These are phyloP conservation scores for Alviniconcha strummeri DNA, from an alignment of 2,888 invertebrate species.

Conservation along the genomic window DNA sequence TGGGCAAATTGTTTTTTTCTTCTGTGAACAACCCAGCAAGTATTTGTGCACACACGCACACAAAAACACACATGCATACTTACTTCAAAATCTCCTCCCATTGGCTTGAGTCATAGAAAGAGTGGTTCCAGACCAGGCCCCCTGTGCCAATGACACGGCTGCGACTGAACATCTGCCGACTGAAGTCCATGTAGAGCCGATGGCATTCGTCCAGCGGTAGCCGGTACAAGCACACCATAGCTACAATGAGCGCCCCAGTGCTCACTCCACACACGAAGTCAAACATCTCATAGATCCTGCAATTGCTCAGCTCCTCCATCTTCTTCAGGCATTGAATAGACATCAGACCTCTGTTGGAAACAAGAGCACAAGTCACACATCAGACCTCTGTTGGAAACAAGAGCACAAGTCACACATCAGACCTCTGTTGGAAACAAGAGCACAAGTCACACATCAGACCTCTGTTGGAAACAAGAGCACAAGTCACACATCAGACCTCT, in stretches of 20 bases:
- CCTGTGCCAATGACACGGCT: slow-evolving; percentile 81
- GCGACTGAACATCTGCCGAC: slow-evolving; percentile 80
- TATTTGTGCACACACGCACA: no score
- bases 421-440: no score
- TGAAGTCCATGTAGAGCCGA: slow-evolving; percentile 73
- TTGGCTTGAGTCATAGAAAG: slow-evolving; percentile 89
- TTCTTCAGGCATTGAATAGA: slow-evolving; percentile 88
- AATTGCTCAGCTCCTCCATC: slow-evolving; percentile 80
- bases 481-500: no score
- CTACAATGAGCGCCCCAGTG: slow-evolving; percentile 75
- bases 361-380: not conserved
- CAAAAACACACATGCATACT: slow-evolving; percentile 25
- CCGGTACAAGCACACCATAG: slow-evolving; percentile 60
- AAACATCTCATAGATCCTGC: slow-evolving; percentile 84
- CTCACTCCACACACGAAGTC: slow-evolving; percentile 82
- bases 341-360: slow-evolving; percentile 82
- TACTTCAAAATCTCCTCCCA: slow-evolving; percentile 86
- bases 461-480: no score
- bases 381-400: not conserved
- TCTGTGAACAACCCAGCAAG: no score
- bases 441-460: no score
- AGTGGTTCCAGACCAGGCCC: slow-evolving; percentile 86
- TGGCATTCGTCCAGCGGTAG: slow-evolving; percentile 79
- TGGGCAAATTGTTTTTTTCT: no score
- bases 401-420: not conserved